Evolutionary conservation across 2,888 invertebrate genomes (phyloP), one percentile per base, ranked within the genome.

Genomic region (Ochropleura leucogaster): DNA sequence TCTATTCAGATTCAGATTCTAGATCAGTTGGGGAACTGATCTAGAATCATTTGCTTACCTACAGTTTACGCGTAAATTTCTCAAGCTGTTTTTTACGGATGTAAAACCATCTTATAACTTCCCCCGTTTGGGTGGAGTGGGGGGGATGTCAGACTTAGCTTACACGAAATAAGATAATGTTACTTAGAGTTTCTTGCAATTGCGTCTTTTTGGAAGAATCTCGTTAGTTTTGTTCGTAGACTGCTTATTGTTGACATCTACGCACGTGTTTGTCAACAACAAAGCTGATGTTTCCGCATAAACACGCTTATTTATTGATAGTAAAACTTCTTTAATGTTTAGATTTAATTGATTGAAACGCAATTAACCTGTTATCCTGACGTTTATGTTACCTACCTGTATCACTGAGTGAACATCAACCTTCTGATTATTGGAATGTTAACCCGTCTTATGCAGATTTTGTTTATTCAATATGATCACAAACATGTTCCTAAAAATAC

Each of bases 331-430:
- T 83, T 72, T 74, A 60, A 68, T 66, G 84, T 57, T 59, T 16
- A 30, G 55, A 64, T 84, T 84, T 82, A 84, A 84, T 82, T 75
- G 68, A 80, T 80, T 74, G 66, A 60, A 55, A 60, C 55, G 80
- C 55, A 81, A 83, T 79, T 81, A 83, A 64, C 44, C 57, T 69
- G 73, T 79, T 82, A 68, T 55, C 68, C 42, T 68, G 53, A 42
- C 62, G 47, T 70, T 78, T 64, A 55, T 55, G 30, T 80, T 30
- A 78, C 68, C 53, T 65, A 77, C 51, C 55, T 75, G 30, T 57
- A 66, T 77, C 51, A 46, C n/a, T 79, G 62, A 71, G 68, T 79
- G 71, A 71, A 71, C 66, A 67, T 62, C 62, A 83, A 59, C 81
- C 74, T 79, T 74, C 57, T 71, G 10, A 46, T 63, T 78, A 67